Conservation (phyloP, 2,797 vertebrate species). For the Glossophaga mutica region DNA sequence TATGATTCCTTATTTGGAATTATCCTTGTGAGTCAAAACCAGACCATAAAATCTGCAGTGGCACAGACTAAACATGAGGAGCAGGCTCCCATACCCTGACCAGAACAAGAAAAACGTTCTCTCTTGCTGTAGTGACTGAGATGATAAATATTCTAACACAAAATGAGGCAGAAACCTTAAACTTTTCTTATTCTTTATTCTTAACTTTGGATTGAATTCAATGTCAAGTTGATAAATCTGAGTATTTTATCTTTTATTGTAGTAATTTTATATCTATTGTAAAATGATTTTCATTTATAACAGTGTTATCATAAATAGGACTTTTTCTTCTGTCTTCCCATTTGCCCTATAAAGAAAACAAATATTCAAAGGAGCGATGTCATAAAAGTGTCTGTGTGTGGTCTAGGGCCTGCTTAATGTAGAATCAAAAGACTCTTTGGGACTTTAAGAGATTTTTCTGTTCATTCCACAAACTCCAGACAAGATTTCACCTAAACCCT, state of each 20-base stretch:
- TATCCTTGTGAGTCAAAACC: constrained; percentile 65
- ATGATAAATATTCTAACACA: constrained; percentile 32
- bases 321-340: constrained; percentile 55
- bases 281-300: constrained; percentile 59
- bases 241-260: constrained; percentile 51
- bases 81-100: not conserved
- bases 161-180: not conserved
- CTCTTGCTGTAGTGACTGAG: not conserved
- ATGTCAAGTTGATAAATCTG: constrained; percentile 28
- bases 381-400: constrained; percentile 71
- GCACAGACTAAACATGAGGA: constrained; percentile 63
- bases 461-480: constrained; percentile 31
- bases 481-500: constrained; percentile 36
- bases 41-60: constrained; percentile 62
- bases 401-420: constrained; percentile 52
- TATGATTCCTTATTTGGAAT: constrained; percentile 71
- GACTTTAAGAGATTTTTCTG: constrained; percentile 48
- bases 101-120: not conserved
- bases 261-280: constrained; percentile 56
- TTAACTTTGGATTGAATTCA: constrained; percentile 42
- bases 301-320: constrained; percentile 40
- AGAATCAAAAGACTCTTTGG: constrained; percentile 6
- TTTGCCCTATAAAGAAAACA: constrained; percentile 69
- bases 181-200: constrained; percentile 19
- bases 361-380: constrained; percentile 54